phyloP scores from a whole-genome alignment of 2,888 invertebrate species.

The Leuctra nigra region DNA sequence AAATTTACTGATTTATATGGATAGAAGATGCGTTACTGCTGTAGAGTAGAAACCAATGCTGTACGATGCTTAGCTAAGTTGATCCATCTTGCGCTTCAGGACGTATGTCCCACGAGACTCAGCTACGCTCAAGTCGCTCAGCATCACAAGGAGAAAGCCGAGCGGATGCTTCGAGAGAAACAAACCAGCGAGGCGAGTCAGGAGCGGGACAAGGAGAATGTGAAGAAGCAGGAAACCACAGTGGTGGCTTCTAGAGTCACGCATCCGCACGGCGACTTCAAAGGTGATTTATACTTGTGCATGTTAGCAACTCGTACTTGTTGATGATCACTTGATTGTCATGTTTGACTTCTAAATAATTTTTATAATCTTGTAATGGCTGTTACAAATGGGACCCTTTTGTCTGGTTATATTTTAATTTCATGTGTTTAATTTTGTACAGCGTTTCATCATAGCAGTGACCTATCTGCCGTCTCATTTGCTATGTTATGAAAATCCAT shows the following conservation, averaged over 20 bases:
- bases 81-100: background rate
- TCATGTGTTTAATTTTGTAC: too few species aligned
- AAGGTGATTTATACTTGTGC: conserved; percentile 20
- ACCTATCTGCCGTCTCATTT: too few species aligned
- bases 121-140: conserved; percentile 63
- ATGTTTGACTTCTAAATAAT: too few species aligned
- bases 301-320: background rate
- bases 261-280: conserved; percentile 24
- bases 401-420: too few species aligned
- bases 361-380: too few species aligned
- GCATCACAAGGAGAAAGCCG: conserved; percentile 48
- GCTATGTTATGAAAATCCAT: too few species aligned
- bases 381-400: too few species aligned
- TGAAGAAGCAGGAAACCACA: conserved; percentile 30
- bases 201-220: conserved; percentile 22
- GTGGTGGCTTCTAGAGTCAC: conserved; percentile 1
- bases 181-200: conserved; percentile 23
- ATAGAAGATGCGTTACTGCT: too few species aligned
- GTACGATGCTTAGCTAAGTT: too few species aligned
- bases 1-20: too few species aligned
- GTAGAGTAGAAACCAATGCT: too few species aligned
- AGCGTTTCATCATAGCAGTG: too few species aligned
- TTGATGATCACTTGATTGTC: background rate
- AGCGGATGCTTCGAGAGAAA: conserved; percentile 28
- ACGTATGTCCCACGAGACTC: conserved; percentile 40